Evolutionary conservation across 2,888 invertebrate genomes (phyloP), one percentile per base, ranked within the genome.

Genomic region (Ornithoptera alexandrae): DNA sequence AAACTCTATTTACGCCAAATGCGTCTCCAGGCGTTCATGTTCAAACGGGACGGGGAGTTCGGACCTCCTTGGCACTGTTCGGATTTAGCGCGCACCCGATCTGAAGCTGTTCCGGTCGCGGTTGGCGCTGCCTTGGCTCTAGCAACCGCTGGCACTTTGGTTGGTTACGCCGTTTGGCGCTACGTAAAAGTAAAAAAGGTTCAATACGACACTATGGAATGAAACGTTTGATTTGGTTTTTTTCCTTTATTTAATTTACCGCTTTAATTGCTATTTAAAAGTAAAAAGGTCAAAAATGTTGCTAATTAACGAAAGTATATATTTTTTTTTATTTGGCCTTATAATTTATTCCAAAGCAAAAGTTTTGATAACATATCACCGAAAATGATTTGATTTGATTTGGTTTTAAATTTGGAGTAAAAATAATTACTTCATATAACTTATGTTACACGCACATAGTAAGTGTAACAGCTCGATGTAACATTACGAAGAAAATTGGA

Each of bases 151-250:
- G 93, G 95, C 20, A 97, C 97, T 0, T 94, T 98, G 30, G 94
- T 96, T 3, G 97, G 97, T 0, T 98, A 98, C 81, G 97, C 97
- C 0, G 94, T 96, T 72, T 97, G 95, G 93, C 95, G 97, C 78
- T 97, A 97, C 82, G 94, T 97, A 84, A 97, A 97, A 86, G 95
- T 97, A 63, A 97, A 97, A 91, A 97, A 97, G 86, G 97, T 97
- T 2, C 97, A 97, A 81, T 98, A 98, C 82, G 97, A 97, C 82
- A 97, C 97, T 17, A 97, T 98, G 97, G 97, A 97, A 88, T 97
- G 82, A 85, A 71, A 68, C 76, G 74, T 71, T 70, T 71, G 75
- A 77, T 78, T 78, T 79, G 75, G 79, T 78, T 74, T 73, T 60
- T n/a, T 22, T 22, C 22, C 65, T 69, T 18, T 18, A 15, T 53